A percentile compares a stretch with the other conserved stretches of the same genome.
Conservation (phyloP, 2,113 vertebrate genomes). For the Chaetops frenatus region DNA sequence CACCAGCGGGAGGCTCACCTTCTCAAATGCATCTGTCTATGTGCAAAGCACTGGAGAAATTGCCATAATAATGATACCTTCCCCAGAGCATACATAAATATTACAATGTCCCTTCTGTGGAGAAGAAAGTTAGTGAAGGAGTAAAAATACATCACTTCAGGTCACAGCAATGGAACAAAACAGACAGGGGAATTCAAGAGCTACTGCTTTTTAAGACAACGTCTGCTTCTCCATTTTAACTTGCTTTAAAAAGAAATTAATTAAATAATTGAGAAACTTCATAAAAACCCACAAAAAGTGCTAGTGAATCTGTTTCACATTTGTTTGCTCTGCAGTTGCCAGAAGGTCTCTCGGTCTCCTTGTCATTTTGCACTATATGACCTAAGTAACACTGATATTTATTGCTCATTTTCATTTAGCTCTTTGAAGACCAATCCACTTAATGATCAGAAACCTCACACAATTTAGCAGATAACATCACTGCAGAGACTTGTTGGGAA, state of each 20-base stretch:
- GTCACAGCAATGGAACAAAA: not conserved
- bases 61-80: not conserved
- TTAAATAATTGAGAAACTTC: not conserved
- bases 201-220: not conserved
- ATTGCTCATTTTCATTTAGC: constrained; percentile 68
- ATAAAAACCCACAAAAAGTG: not conserved
- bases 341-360: constrained; percentile 56
- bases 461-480: constrained; percentile 72
- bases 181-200: not conserved
- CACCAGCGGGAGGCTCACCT: constrained; percentile 29
- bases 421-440: constrained; percentile 67
- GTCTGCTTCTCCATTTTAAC: not conserved
- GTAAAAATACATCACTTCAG: not conserved
- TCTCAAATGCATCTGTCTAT: constrained; percentile 29
- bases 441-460: constrained; percentile 72
- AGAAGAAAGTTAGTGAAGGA: not conserved
- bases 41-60: constrained; percentile 45
- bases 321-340: constrained; percentile 37
- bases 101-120: not conserved
- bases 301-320: not conserved
- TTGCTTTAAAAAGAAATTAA: not conserved
- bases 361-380: constrained; percentile 56
- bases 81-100: not conserved
- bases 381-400: constrained; percentile 68
- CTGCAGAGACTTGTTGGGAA: constrained; percentile 66